phyloP scores from a whole-genome alignment of 2,888 invertebrate genomes.

The Lydus trimaculatus region DNA sequence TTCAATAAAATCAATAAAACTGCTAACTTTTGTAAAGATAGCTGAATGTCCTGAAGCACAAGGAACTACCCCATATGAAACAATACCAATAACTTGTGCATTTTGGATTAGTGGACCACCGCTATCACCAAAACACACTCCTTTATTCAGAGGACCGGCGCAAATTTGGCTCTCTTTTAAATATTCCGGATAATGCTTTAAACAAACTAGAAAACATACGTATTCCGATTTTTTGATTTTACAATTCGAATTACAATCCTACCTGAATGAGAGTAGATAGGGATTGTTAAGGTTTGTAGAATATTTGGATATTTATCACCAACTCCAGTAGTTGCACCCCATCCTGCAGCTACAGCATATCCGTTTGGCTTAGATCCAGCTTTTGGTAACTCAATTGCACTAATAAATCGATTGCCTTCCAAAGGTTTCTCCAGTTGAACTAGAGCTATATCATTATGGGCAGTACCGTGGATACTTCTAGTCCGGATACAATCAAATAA shows the following conservation, averaged over 20 bases:
- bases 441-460: background rate
- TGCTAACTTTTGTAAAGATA: conserved; percentile 64
- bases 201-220: conserved; percentile 55
- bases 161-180: background rate
- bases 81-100: conserved; percentile 60
- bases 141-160: conserved; percentile 58
- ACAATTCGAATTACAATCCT: background rate
- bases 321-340: background rate
- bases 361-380: background rate
- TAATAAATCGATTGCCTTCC: background rate
- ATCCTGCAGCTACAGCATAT: background rate
- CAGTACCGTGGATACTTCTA: too few relatives aligned
- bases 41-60: conserved; percentile 64
- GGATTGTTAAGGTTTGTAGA: background rate
- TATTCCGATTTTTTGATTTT: too few relatives aligned
- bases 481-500: background rate
- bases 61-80: conserved; percentile 65
- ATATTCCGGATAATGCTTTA: conserved; percentile 55
- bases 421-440: background rate
- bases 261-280: background rate
- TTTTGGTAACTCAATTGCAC: background rate
- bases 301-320: background rate
- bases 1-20: conserved; percentile 38
- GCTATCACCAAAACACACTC: conserved; percentile 65
- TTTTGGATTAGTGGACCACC: conserved; percentile 64